phyloP scores from a whole-genome alignment of 2,888 invertebrate genomes.

The Noctuana brunneofusca region DNA sequence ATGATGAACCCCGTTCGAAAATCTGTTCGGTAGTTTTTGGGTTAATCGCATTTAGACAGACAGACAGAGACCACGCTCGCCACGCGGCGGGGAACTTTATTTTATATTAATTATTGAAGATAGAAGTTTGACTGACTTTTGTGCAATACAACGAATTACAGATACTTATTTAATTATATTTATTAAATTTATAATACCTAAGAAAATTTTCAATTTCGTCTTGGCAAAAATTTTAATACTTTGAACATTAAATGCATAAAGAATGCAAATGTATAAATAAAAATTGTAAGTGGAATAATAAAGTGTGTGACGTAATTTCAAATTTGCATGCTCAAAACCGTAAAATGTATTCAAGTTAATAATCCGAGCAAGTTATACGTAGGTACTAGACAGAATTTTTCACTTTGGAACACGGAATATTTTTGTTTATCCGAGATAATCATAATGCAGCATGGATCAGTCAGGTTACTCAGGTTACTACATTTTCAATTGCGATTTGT shows the following conservation, averaged over 20 bases:
- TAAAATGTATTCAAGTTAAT: neutral
- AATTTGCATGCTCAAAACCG: neutral
- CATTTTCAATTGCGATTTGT: conserved; percentile 17
- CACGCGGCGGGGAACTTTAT: too few relatives aligned
- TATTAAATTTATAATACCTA: too few relatives aligned
- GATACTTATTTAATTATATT: too few relatives aligned
- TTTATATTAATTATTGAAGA: too few relatives aligned
- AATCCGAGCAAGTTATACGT: too few relatives aligned
- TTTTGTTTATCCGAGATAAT: neutral
- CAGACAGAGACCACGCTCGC: too few relatives aligned
- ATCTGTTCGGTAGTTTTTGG: too few relatives aligned
- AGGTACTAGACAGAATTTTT: neutral
- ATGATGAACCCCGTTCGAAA: too few relatives aligned
- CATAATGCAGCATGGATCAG: neutral
- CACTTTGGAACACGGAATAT: neutral
- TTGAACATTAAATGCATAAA: neutral
- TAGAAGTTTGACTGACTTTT: too few relatives aligned
- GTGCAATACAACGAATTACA: too few relatives aligned
- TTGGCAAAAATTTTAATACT: neutral
- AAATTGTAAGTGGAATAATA: neutral
- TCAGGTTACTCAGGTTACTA: neutral
- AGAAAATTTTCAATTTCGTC: too few relatives aligned
- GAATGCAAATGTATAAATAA: neutral
- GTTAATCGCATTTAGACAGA: too few relatives aligned
- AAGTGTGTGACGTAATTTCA: neutral